These are phyloP conservation scores for Drosophila emarginata DNA, from an alignment of 2,888 invertebrate species.

Conservation along the genomic window DNA sequence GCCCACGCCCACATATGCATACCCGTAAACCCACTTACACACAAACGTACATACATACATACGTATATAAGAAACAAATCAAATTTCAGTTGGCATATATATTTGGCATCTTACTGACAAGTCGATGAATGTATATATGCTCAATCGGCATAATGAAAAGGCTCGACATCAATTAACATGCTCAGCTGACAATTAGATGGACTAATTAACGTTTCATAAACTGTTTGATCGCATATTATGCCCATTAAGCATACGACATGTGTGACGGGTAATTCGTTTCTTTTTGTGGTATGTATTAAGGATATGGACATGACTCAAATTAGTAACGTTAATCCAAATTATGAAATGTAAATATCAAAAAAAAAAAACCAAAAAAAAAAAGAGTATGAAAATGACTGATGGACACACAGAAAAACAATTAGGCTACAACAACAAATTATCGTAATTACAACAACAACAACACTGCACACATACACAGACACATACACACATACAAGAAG, in stretches of 20 bases:
- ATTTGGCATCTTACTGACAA: background rate
- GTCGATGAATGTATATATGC: slow-evolving; percentile 5
- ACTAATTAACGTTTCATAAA: slow-evolving; percentile 73
- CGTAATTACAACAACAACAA: slow-evolving; percentile 45
- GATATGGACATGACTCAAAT: slow-evolving; percentile 65
- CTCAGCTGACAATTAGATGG: slow-evolving; percentile 61
- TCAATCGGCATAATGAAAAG: slow-evolving; percentile 68
- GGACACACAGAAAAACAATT: slow-evolving; percentile 33
- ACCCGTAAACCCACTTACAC: background rate
- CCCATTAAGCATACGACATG: slow-evolving; percentile 59
- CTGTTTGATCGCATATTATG: slow-evolving; percentile 44
- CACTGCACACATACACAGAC: slow-evolving; percentile 14
- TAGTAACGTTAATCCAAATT: slow-evolving; percentile 61
- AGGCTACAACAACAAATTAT: slow-evolving; percentile 37
- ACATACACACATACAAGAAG: background rate
- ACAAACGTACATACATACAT: background rate
- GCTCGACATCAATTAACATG: slow-evolving; percentile 64
- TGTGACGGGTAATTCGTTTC: slow-evolving; percentile 32
- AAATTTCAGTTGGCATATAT: background rate
- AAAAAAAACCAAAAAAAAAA: slow-evolving; percentile 35
- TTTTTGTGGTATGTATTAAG: slow-evolving; percentile 24
- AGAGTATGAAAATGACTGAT: slow-evolving; percentile 6
- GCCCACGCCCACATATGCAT: too few species aligned
- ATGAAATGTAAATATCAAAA: slow-evolving; percentile 57
- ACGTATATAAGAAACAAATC: background rate